Conservation (phyloP, 2,113 vertebrate genomes). For the Entelurus aequoreus region DNA sequence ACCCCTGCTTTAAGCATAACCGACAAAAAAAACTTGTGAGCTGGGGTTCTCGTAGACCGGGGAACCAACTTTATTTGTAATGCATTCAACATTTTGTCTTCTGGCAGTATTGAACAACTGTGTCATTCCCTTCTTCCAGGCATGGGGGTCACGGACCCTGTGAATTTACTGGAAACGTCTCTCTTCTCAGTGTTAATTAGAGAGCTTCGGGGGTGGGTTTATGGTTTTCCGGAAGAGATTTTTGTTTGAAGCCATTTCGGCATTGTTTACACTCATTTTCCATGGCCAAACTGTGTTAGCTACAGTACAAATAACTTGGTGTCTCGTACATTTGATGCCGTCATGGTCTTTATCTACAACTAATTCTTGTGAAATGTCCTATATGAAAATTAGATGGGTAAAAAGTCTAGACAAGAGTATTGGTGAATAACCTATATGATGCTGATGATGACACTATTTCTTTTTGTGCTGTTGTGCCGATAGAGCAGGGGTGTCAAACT, state of each 20-base stretch:
- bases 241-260: slow-evolving; percentile 33
- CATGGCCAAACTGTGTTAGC: slow-evolving; percentile 40
- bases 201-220: slow-evolving; percentile 44
- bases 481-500: too few relatives aligned
- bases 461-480: slow-evolving; percentile 34
- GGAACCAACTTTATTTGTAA: slow-evolving; percentile 20
- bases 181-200: slow-evolving; percentile 63
- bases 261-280: slow-evolving; percentile 48
- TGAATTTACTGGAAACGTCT: slow-evolving; percentile 67
- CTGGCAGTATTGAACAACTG: slow-evolving; percentile 55
- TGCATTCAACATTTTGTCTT: slow-evolving; percentile 54
- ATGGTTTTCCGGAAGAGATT: slow-evolving; percentile 55
- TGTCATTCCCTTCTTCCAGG: slow-evolving; percentile 60
- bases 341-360: neutral
- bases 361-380: neutral
- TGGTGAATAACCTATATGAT: slow-evolving; percentile 3
- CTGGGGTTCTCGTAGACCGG: too few relatives aligned
- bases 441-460: slow-evolving; percentile 23
- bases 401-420: neutral
- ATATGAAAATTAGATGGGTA: neutral
- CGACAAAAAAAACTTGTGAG: too few relatives aligned
- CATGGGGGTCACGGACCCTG: slow-evolving; percentile 55
- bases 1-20: too few relatives aligned
- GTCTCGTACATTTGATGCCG: slow-evolving; percentile 31
- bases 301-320: slow-evolving; percentile 19